Base-by-base conservation (phyloP, 2,113 vertebrate genomes). In the Amphiprion percula region DNA sequence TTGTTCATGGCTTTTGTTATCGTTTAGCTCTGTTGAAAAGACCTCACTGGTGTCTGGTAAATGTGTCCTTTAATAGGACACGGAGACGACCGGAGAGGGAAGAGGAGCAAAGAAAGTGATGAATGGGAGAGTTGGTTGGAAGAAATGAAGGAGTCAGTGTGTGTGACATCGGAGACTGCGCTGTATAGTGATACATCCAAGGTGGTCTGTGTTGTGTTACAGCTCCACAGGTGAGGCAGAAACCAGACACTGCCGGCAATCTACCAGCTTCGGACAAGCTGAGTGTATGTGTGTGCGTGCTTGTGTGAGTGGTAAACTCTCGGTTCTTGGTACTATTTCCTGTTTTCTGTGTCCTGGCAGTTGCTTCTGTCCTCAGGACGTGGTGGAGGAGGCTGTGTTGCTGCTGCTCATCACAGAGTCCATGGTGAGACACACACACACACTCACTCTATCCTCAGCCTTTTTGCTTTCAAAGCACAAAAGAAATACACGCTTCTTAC, bases 321-420 rank as follows among this genome's bases (percentile, higher is more conserved):
- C 76, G 82, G 71, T 88, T 90, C 53, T 75, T 90, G 49, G 47
- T 74, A 33, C 63, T 75, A 73, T 76, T 87, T 86, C 74, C 79
- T 87, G 77, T 82, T 91, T 90, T 12, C 88, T 92, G 87, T 88
- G 94, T 88, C 94, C 87, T 94, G 92, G 86, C 95, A 99, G 98
- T 88, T 95, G 94, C 54, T 99, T 97, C 94, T 99, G 97, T 94
- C 98, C 98, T 6, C 97, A 97, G 89, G 97, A 99, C 94, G 98
- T 98, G 86, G 96, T 99, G 39, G 98, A 99, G 93, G 98, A 99
- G 87, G 97, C 97, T 60, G 96, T 99, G 53, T 93, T 99, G 79
- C 95, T 99, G 77, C 96, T 99, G 55, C 94, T 99, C 84, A 96
- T 99, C 95, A 96, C 97, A 21, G 98, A 99, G 89, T 98, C 97